A percentile compares a stretch with the other conserved stretches of the same genome.
phyloP scores from a whole-genome alignment of 2,113 vertebrate genomes.

The Lycocorax pyrrhopterus region DNA sequence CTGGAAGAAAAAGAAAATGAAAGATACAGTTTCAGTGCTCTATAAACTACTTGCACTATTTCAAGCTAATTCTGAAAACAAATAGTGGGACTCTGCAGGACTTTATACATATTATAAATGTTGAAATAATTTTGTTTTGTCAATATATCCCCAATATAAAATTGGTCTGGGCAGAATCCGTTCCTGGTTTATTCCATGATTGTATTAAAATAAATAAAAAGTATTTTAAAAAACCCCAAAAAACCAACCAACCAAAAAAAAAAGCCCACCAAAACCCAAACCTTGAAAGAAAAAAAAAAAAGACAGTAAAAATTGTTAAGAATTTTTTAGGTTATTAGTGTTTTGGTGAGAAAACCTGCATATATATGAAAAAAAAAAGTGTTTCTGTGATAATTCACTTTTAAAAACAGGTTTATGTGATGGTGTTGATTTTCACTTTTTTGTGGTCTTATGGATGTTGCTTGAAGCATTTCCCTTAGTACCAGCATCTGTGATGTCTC shows the following conservation, averaged over 20 bases:
- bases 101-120: neutral
- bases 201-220: neutral
- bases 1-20: conserved; percentile 23
- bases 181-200: neutral
- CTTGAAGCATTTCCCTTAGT: neutral
- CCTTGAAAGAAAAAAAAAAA: neutral
- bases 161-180: neutral
- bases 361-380: neutral
- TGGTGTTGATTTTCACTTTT: neutral
- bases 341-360: neutral
- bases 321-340: neutral
- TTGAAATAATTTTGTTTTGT: neutral
- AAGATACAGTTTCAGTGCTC: neutral
- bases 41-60: neutral
- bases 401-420: neutral
- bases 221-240: neutral
- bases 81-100: neutral
- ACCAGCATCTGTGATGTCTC: neutral
- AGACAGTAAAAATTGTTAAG: neutral
- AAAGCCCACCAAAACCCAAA: neutral
- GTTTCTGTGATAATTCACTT: neutral
- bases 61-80: neutral
- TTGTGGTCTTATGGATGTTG: neutral
- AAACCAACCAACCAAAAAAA: neutral
- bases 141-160: neutral